Evolutionary conservation across 2,797 vertebrate species (phyloP), one percentile per base, ranked within the genome.

Genomic region (Anguilla megastoma): DNA sequence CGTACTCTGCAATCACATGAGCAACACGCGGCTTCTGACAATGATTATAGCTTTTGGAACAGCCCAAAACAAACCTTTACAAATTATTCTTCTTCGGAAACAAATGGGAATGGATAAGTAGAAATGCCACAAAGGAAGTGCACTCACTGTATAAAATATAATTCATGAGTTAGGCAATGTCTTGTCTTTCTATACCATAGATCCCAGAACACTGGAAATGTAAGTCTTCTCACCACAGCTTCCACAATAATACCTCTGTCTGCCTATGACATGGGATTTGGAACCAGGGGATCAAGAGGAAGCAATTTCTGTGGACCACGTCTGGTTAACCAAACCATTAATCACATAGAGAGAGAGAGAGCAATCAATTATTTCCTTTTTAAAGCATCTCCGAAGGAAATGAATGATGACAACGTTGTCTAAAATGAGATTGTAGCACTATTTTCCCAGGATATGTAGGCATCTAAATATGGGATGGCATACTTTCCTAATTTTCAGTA

Each of bases 321-420:
- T 33, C 52, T 30, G 56, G 74, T 83, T 56, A 41, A 2, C 10
- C 41, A 79, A 84, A 21, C 45, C 52, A 54, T 33, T 76, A 45
- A n/a, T 79, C 45, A 30, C 27, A 10, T 54, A 56, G 14, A 80
- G 52, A 16, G 48, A 56, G 14, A 80, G 52, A 16, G 48, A 6
- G 1, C 45, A 58, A 79, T 50, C 33, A 71, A 27, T 52, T 36
- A 33, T n/a, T 33, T 3, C 74, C 86, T 12, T 16, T 58, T 79
- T 52, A 45, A 54, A 36, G 14, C 30, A 56, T 56, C 56, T 63
- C 45, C 76, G 41, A 54, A 82, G 86, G 86, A 87, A 83, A 82
- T 27, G 54, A 82, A 63, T 30, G 74, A 8, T 79, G 48, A 86
- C 71, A 56, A 50, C 27, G 6, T 52, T 74, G 33, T 30, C 33